Percentiles rank a stretch among this genome's conserved stretches.
Evolutionary conservation across 2,797 vertebrate species (phyloP).

Genomic region (Loris lydekkerianus): DNA sequence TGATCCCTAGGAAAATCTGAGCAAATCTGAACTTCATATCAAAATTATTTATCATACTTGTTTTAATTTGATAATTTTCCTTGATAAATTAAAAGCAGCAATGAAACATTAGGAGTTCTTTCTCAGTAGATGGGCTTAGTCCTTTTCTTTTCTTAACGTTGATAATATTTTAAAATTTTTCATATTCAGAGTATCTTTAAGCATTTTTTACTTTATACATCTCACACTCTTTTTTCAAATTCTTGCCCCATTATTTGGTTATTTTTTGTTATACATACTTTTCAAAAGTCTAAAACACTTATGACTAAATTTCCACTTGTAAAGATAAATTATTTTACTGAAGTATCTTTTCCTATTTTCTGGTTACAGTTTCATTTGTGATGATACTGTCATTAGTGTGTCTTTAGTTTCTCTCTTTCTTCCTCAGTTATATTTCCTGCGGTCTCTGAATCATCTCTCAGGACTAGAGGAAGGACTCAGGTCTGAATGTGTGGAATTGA

Average conservation of each 20-base stretch:
- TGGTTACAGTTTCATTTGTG: neutral
- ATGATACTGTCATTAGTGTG: neutral
- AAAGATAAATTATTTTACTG: neutral
- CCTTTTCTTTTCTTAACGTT: neutral
- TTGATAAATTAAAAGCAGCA: neutral
- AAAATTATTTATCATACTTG: neutral
- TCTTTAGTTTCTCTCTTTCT: constrained; percentile 1
- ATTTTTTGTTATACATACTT: neutral
- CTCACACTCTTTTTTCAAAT: neutral
- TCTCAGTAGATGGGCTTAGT: rapidly evolving
- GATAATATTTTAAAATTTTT: neutral
- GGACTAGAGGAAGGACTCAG: neutral
- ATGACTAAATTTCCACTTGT: neutral
- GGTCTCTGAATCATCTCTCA: neutral
- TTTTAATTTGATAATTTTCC: neutral
- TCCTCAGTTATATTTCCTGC: neutral
- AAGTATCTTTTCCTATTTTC: neutral
- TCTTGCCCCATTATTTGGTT: neutral
- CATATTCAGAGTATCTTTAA: neutral
- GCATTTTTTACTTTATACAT: neutral
- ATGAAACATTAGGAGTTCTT: neutral
- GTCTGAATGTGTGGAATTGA: neutral
- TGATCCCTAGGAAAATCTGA: neutral
- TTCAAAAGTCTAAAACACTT: neutral
- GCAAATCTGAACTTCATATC: neutral